Conservation (phyloP, 2,113 vertebrate genomes). For the Apeltes quadracus region DNA sequence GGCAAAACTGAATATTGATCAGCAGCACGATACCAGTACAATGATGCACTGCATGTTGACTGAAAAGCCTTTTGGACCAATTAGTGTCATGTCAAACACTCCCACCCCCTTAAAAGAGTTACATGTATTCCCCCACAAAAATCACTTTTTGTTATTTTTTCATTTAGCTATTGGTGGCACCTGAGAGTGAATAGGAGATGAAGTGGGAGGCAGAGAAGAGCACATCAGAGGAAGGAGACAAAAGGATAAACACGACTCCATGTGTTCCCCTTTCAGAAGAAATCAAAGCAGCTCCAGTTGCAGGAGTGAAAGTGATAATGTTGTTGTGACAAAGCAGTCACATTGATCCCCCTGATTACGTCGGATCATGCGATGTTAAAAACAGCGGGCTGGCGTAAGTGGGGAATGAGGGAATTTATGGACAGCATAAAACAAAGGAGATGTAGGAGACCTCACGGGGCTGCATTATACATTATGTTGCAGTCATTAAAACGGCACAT, state of each 20-base stretch:
- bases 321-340: constrained; percentile 70
- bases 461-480: constrained; percentile 22
- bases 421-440: constrained; percentile 45
- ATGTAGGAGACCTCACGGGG: constrained; percentile 5
- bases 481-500: constrained; percentile 3
- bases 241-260: constrained; percentile 63
- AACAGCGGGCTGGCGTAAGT: constrained; percentile 47
- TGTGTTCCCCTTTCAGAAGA: constrained; percentile 64
- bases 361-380: constrained; percentile 48
- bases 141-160: constrained; percentile 18
- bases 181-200: constrained; percentile 59
- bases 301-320: constrained; percentile 64
- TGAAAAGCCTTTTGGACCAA: background rate
- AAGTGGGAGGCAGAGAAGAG: constrained; percentile 52
- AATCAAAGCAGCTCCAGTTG: constrained; percentile 68
- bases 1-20: constrained; percentile 52
- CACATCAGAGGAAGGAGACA: constrained; percentile 53
- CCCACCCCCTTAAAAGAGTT: background rate
- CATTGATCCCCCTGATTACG: constrained; percentile 70
- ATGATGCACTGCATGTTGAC: background rate
- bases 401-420: constrained; percentile 59
- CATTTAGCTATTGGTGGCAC: constrained; percentile 29
- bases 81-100: constrained; percentile 18
- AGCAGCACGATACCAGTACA: constrained; percentile 13
- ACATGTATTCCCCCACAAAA: background rate